These are phyloP conservation scores for Achatina immaculata DNA, from an alignment of 1,140 invertebrate species.

Conservation along the genomic window DNA sequence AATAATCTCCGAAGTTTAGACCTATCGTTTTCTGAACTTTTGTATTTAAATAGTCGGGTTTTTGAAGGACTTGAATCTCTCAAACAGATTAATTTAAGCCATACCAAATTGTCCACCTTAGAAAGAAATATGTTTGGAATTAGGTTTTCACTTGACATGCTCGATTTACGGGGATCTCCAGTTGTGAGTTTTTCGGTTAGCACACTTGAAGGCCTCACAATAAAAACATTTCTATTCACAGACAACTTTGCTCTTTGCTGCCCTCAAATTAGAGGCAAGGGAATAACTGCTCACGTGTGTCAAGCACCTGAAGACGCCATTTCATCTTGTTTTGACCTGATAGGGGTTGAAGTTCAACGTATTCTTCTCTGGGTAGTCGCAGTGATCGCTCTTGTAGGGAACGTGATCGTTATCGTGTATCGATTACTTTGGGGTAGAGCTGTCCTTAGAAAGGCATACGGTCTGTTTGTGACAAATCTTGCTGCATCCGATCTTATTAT, in stretches of 20 bases:
- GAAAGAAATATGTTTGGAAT: background rate
- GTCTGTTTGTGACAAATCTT: conserved; percentile 58
- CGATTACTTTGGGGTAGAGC: conserved; percentile 28
- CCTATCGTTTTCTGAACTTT: background rate
- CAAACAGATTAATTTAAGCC: background rate
- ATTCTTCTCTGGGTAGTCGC: conserved; percentile 53
- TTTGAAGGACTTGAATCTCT: background rate
- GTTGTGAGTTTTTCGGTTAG: too few relatives aligned
- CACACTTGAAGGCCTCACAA: background rate
- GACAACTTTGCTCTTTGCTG: conserved; percentile 54
- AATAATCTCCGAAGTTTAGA: too few relatives aligned
- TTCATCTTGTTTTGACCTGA: conserved; percentile 52
- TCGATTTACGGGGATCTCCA: background rate
- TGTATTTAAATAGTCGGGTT: background rate
- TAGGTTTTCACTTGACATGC: background rate
- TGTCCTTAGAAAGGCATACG: conserved; percentile 41
- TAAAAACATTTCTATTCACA: conserved; percentile 24
- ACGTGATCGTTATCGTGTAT: conserved; percentile 45
- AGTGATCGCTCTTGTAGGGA: conserved; percentile 46
- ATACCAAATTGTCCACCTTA: background rate
- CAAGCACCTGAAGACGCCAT: conserved; percentile 45
- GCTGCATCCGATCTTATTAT: conserved; percentile 61
- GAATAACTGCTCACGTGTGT: conserved; percentile 44
- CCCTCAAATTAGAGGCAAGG: conserved; percentile 23
- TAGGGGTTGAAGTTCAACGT: conserved; percentile 46